Evolutionary conservation across 2,888 invertebrate genomes (phyloP).

Genomic region (Lumbricus terrestris): DNA sequence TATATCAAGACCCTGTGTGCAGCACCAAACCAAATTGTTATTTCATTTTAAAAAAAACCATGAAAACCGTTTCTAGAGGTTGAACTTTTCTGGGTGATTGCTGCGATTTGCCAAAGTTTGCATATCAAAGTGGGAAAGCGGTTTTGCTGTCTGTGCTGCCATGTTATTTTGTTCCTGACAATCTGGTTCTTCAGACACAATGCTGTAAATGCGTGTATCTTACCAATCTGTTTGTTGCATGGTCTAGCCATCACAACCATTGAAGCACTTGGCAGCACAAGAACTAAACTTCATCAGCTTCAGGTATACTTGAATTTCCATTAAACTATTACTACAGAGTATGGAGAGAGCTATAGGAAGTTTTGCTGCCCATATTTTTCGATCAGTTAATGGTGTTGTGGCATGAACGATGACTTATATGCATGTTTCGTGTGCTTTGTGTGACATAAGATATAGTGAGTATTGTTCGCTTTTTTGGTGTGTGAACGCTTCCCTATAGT

Average conservation of each 20-base stretch:
- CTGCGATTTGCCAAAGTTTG: rapidly evolving
- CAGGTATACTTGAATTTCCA: constrained; percentile 36
- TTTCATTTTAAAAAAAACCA: no score
- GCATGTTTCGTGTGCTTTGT: no score
- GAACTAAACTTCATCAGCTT: constrained; percentile 42
- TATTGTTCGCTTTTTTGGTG: no score
- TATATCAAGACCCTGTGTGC: neutral
- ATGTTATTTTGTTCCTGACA: neutral
- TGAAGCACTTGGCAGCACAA: constrained; percentile 52
- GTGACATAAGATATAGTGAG: no score
- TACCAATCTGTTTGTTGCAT: constrained; percentile 50
- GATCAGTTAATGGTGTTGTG: neutral
- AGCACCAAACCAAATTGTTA: neutral
- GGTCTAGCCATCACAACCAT: constrained; percentile 54
- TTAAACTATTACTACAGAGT: no score
- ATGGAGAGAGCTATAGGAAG: no score
- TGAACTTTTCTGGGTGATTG: no score
- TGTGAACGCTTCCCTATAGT: neutral
- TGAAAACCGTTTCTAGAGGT: neutral
- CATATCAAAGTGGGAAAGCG: neutral
- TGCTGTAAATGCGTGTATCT: constrained; percentile 34
- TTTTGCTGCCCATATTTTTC: no score
- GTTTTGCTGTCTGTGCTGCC: no score
- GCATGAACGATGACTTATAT: neutral
- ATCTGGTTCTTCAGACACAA: constrained; percentile 28